Evolutionary conservation across 2,888 invertebrate genomes (phyloP).

Genomic region (Eueremaeus valkanovi): DNA sequence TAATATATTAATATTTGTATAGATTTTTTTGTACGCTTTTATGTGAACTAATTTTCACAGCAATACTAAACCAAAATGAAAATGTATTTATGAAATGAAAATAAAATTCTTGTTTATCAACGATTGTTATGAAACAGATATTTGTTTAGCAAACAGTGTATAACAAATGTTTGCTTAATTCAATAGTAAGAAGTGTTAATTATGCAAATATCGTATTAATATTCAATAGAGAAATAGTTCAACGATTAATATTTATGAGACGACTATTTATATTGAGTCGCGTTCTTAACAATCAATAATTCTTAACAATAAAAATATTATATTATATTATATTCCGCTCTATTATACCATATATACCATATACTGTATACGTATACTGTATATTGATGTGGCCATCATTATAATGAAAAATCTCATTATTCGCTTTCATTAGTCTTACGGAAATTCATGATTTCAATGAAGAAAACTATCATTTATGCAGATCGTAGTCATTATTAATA

Average conservation of each 20-base stretch:
- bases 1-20: too few species aligned
- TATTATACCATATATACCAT: too few species aligned
- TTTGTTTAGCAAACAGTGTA: constrained; percentile 12
- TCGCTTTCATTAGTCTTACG: not conserved
- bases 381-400: too few species aligned
- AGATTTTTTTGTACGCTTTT: too few species aligned
- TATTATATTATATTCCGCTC: not conserved
- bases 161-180: not conserved
- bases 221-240: not conserved
- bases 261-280: not conserved
- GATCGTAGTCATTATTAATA: not conserved
- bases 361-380: too few species aligned
- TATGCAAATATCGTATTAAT: constrained; percentile 1
- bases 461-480: not conserved
- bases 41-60: not conserved
- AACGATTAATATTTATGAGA: constrained; percentile 26
- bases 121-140: not conserved
- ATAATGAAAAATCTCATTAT: constrained; percentile 4
- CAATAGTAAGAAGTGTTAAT: constrained; percentile 21
- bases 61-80: not conserved
- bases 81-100: not conserved
- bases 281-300: constrained; percentile 1
- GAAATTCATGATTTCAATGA: not conserved
- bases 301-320: not conserved
- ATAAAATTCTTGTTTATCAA: not conserved